Evolutionary conservation across 1,140 invertebrate species (phyloP).

Genomic region (Bathynomus jamesi): DNA sequence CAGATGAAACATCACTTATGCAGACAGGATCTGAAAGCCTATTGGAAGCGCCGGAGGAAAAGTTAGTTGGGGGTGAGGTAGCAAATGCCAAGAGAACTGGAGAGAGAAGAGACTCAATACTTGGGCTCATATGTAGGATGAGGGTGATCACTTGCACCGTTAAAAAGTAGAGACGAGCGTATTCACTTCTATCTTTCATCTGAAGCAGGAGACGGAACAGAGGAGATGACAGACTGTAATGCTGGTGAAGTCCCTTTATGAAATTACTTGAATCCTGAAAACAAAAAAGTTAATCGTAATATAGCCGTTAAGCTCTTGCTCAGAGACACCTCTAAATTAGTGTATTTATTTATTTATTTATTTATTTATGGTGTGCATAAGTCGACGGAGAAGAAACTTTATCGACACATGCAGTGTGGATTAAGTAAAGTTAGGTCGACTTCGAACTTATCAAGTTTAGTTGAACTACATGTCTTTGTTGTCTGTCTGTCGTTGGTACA

Average conservation of each 20-base stretch:
- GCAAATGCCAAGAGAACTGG: conserved; percentile 27
- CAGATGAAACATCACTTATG: background rate
- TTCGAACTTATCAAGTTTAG: no score
- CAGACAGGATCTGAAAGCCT: background rate
- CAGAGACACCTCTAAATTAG: no score
- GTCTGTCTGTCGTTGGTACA: no score
- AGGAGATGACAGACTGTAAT: conserved; percentile 28
- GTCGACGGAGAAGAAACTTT: no score
- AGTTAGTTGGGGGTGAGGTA: background rate
- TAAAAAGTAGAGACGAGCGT: conserved; percentile 11
- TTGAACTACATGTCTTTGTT: no score
- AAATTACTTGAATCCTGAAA: conserved; percentile 20
- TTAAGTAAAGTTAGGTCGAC: no score
- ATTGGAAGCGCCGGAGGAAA: no score
- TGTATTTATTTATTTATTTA: no score
- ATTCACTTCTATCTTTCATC: conserved; percentile 20
- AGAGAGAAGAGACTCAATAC: conserved; percentile 18
- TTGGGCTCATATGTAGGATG: conserved; percentile 20
- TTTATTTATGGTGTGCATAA: no score
- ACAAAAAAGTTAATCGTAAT: background rate
- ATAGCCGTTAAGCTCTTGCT: no score
- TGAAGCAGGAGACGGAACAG: conserved; percentile 30
- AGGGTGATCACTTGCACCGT: conserved; percentile 20
- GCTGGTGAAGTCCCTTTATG: conserved; percentile 28
- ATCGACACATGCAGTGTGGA: no score